Evolutionary conservation across 2,113 vertebrate genomes (phyloP).

Genomic region (Blennius ocellaris): DNA sequence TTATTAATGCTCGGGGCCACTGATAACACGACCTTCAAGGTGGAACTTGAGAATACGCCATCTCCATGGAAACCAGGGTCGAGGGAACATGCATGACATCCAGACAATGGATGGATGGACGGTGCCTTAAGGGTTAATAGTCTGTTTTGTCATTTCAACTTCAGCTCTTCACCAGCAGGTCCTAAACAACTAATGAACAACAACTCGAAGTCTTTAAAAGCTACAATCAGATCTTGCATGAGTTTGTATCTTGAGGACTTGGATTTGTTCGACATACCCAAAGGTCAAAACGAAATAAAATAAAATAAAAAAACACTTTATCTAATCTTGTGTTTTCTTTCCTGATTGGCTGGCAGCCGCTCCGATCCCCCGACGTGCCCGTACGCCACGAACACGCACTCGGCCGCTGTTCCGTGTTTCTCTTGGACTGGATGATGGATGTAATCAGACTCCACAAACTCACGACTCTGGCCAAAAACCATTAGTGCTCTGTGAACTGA

Average conservation of each 20-base stretch:
- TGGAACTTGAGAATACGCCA: no score
- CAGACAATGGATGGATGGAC: no score
- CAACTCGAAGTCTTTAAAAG: constrained; percentile 29
- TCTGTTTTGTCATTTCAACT: no score
- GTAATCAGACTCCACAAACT: constrained; percentile 37
- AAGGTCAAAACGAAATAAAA: constrained; percentile 20
- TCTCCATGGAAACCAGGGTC: no score
- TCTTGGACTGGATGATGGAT: constrained; percentile 47
- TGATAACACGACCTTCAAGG: no score
- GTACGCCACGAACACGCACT: constrained; percentile 51
- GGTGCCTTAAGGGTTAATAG: no score
- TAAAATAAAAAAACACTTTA: constrained; percentile 5
- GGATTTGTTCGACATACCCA: not conserved
- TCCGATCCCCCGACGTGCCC: constrained; percentile 19
- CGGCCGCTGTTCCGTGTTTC: constrained; percentile 64
- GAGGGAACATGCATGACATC: no score
- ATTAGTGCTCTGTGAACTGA: constrained; percentile 36
- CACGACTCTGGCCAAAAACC: constrained; percentile 41
- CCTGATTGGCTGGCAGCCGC: constrained; percentile 47
- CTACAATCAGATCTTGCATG: constrained; percentile 32
- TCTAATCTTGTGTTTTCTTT: constrained; percentile 63
- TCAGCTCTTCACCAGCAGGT: constrained; percentile 19
- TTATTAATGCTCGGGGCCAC: no score
- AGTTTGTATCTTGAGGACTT: not conserved
- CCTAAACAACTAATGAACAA: constrained; percentile 39